Percentiles rank a stretch among this genome's conserved stretches.
These are phyloP conservation scores for Gymnocheta viridis DNA, from an alignment of 2,888 invertebrate species.

Conservation along the genomic window DNA sequence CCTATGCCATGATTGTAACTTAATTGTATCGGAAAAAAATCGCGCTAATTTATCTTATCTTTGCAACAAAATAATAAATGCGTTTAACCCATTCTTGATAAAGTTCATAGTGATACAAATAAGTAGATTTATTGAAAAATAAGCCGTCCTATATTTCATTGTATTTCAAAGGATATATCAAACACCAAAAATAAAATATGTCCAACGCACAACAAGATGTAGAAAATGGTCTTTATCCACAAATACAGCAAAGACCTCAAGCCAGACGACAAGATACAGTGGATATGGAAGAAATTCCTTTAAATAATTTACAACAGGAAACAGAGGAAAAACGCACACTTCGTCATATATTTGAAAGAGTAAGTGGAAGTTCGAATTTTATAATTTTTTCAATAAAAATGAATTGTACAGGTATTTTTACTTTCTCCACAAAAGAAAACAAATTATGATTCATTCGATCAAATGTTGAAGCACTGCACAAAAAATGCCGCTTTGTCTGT, in stretches of 20 bases:
- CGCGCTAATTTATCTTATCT: constrained; percentile 50
- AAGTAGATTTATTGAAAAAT: constrained; percentile 12
- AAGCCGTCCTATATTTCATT: not conserved
- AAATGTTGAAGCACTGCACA: constrained; percentile 5
- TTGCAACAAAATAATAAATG: constrained; percentile 14
- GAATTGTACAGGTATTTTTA: not conserved
- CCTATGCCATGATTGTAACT: not conserved
- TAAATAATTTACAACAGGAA: constrained; percentile 74
- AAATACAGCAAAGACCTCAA: constrained; percentile 75
- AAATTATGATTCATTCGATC: constrained; percentile 52
- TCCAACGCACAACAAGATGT: constrained; percentile 70
- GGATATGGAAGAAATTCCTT: constrained; percentile 79
- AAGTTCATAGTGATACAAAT: constrained; percentile 1
- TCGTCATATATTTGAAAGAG: constrained; percentile 78
- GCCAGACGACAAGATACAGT: constrained; percentile 78
- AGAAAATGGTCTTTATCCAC: constrained; percentile 78
- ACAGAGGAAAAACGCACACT: constrained; percentile 76
- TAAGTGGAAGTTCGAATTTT: constrained; percentile 68
- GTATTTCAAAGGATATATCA: not conserved
- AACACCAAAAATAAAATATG: constrained; percentile 27
- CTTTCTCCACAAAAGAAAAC: constrained; percentile 17
- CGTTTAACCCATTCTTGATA: not conserved
- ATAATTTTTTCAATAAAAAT: not conserved
- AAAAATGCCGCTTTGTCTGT: constrained; percentile 16
- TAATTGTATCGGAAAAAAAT: constrained; percentile 18